Evolutionary conservation across 2,113 vertebrate species (phyloP).

Genomic region (Siphamia tubifer): DNA sequence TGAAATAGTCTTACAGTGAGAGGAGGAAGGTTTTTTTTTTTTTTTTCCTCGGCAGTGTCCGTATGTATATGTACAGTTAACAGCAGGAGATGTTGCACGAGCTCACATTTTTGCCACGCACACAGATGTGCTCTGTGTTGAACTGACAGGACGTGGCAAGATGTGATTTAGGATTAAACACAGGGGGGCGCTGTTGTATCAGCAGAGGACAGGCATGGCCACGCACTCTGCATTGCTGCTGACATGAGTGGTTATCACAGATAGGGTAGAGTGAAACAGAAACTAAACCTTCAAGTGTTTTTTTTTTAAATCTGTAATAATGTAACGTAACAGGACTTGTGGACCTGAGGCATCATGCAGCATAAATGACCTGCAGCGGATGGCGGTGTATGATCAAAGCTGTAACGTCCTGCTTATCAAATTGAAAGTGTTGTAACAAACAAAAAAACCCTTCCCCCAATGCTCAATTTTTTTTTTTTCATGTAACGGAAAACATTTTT

Average conservation of each 20-base stretch:
- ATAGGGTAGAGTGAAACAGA: not conserved
- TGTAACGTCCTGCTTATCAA: constrained; percentile 4
- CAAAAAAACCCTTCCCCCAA: constrained; percentile 1
- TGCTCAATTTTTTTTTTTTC: not conserved
- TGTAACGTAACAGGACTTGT: not conserved
- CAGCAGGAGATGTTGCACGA: constrained; percentile 24
- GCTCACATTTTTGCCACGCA: constrained; percentile 10
- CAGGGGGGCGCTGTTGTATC: constrained; percentile 26
- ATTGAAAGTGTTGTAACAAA: constrained; percentile 28
- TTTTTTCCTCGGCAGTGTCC: constrained; percentile 21
- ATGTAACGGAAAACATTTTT: not conserved
- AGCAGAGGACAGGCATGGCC: not conserved
- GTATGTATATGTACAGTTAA: constrained; percentile 27
- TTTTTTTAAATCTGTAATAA: not conserved
- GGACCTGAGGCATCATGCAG: constrained; percentile 17
- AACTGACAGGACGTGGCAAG: not conserved
- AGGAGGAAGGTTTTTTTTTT: constrained; percentile 2
- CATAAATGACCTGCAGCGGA: not conserved
- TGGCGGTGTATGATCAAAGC: not conserved
- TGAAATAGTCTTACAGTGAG: not conserved
- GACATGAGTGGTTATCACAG: not conserved
- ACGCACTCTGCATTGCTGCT: not conserved
- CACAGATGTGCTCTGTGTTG: not conserved
- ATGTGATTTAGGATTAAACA: constrained; percentile 18
- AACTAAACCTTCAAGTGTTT: constrained; percentile 3